Base-by-base conservation (phyloP, 2,797 vertebrate genomes). In the Catamblyrhynchus diadema region DNA sequence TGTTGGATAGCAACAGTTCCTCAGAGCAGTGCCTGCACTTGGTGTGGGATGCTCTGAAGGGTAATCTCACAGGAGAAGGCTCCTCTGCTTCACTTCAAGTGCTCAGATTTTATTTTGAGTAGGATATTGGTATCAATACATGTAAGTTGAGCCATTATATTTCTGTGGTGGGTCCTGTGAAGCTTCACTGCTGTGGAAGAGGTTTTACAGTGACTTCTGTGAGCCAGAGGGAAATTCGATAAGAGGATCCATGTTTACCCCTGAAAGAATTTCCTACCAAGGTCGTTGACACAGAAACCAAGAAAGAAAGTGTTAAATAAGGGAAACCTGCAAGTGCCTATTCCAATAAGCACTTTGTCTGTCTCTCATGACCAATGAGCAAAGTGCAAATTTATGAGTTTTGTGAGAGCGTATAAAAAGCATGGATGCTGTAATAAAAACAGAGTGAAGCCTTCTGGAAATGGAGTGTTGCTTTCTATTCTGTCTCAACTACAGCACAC, bases 1-100 rank as follows among this genome's bases (percentile, higher is more conserved):
- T 27, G 30, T 48, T 93, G 94, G 67, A 70, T 84, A 86, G 97
- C 81, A 97, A 89, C 83, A 97, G 78, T 41, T 87, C 50, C 70
- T 91, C 47, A 35, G 8, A 50, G 35, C 89, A 86, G 2, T 39
- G 82, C 30, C 77, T 79, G 59, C 79, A 85, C 65, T 93, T 91
- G 45, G 66, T 42, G 71, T 83, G 91, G 54, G 70, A 72, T 94
- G 75, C 71, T 85, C 92, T 84, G 90, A 83, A 89, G 74, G 60
- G 74, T 47, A 95, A 93, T 73, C 88, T 95, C 80, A 70, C 64
- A 84, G 79, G 50, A 39, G 48, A 8, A 89, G 66, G 6, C 9
- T 90, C 86, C 50, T 51, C 32, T 80, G 32, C 59, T 89, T 74
- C 41, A n/a, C 30, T 0, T 87, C 33, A 81, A 93, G 42, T 2